These are phyloP conservation scores for Agonopterix subpropinquella DNA, from an alignment of 2,888 invertebrate species.

Conservation along the genomic window DNA sequence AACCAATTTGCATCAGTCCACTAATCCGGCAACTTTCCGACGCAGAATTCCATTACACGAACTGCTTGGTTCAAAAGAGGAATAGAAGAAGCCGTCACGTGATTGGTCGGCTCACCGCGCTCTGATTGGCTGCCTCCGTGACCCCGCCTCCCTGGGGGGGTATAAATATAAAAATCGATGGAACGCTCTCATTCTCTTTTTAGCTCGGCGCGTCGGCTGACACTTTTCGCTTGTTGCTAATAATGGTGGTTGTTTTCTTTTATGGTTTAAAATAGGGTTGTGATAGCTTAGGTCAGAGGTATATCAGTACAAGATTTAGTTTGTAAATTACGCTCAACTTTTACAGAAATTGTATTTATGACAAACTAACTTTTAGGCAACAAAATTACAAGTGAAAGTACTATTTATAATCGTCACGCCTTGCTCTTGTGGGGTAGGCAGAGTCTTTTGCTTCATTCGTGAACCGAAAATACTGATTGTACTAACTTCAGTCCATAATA, in stretches of 20 bases:
- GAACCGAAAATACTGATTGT: no score
- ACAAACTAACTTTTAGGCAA: no score
- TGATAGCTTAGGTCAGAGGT: not conserved
- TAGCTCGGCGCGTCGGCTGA: conserved; percentile 53
- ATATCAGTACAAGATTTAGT: conserved; percentile 16
- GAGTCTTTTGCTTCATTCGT: no score
- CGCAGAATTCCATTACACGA: conserved; percentile 70
- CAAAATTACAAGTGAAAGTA: no score
- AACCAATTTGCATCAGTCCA: conserved; percentile 52
- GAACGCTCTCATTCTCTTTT: conserved; percentile 52
- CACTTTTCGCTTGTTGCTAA: conserved; percentile 65
- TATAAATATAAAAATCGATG: conserved; percentile 69
- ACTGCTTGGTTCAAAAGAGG: conserved; percentile 46
- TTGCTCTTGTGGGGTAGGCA: no score
- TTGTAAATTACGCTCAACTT: no score
- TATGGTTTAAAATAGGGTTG: conserved; percentile 5
- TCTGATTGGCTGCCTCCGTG: conserved; percentile 59
- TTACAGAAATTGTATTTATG: no score
- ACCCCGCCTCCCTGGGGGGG: conserved; percentile 60
- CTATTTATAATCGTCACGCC: no score
- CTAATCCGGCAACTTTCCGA: conserved; percentile 60
- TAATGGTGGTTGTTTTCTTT: conserved; percentile 68
- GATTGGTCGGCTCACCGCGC: conserved; percentile 68
- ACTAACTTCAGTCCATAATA: no score
- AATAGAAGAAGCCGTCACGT: conserved; percentile 51